Evolutionary conservation across 2,797 vertebrate genomes (phyloP), one percentile per base, ranked within the genome.

Genomic region (Schizopygopsis pylzovi): DNA sequence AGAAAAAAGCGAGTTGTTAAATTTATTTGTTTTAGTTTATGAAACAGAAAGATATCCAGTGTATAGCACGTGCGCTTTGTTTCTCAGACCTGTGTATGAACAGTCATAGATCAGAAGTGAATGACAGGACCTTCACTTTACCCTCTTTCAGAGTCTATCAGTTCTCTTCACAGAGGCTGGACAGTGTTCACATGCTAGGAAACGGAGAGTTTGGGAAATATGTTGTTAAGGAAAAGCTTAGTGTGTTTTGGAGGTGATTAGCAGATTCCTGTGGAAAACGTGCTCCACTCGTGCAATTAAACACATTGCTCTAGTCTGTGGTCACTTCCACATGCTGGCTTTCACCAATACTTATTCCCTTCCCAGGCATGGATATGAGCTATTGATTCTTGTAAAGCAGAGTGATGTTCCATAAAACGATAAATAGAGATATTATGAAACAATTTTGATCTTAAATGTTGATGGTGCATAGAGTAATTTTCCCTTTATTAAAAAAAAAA

Each of bases 271-370:
- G 33, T 83, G 71, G 56, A 85, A 88, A 86, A 67, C 59, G 63
- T 79, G 59, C 59, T 85, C 79, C 77, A n/a, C 75, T 84, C 25
- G 37, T 56, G 75, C 49, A 84, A 59, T 84, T 84, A 84, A 78
- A 84, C 63, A 10, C 75, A 84, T 79, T 79, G 56, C 82, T 70
- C n/a, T 33, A 33, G 33, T 33, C 33, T 70, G 73, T 56, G 83
- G 37, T 59, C 67, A 45, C 6, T 79, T 45, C 88, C 52, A 91
- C 93, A 91, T 92, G 92, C 91, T 93, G 94, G 93, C 88, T 88
- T 85, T 70, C 47, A 77, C 59, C 59, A 77, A 41, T 39, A 56
- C 49, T 12, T 68, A 54, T 84, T 73, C 15, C 72, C 15, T 54
- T 83, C 37, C 45, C 15, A 83, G 43, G 20, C 71, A 63, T 75